Base-by-base conservation (phyloP, 2,113 vertebrate species). In the Pseudopodoces humilis region DNA sequence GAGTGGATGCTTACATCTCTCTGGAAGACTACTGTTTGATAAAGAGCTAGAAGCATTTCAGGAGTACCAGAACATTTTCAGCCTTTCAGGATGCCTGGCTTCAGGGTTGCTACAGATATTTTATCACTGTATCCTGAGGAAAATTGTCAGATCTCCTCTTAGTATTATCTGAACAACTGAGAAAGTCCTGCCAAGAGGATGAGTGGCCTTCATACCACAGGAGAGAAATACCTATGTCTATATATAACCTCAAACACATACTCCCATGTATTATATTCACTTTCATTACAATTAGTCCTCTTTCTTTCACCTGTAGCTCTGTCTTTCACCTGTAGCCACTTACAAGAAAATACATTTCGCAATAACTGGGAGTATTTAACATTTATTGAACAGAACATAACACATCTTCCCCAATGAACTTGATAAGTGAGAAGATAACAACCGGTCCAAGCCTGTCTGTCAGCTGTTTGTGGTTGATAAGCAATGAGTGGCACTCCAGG, bases 211-310 rank as follows among this genome's bases (percentile, higher is more conserved):
- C 0, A 1, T 17, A 9, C 14, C 6, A 28, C 9, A 67, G 37
- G 22, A 62, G 23, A 75, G 31, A 35, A 80, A 79, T 24, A 52
- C 8, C 13, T 39, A 3, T 25, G 16, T 33, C 15, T 72, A 2
- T 13, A 7, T 25, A 30, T 30, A 52, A 9, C 24, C 41, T 39
- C 13, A 78, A 56, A 27, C 0, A 1, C 10, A 5, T 50, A 23
- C 3, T 39, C 18, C 2, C 5, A 5, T 0, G 0, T 13, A 6
- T 15, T 22, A 41, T 39, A 52, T 68, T 37, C 28, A 30, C 25
- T 80, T 68, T 24, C 70, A 46, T 2, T 20, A 22, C 6, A 2
- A 9, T 30, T 25, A 58, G 4, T 20, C 21, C 11, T 86, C n/a
- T 59, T 21, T 37, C 14, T 71, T 56, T 58, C 41, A 33, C 21